These are phyloP conservation scores for Drosophila auraria DNA, from an alignment of 1,140 invertebrate species.

Conservation along the genomic window DNA sequence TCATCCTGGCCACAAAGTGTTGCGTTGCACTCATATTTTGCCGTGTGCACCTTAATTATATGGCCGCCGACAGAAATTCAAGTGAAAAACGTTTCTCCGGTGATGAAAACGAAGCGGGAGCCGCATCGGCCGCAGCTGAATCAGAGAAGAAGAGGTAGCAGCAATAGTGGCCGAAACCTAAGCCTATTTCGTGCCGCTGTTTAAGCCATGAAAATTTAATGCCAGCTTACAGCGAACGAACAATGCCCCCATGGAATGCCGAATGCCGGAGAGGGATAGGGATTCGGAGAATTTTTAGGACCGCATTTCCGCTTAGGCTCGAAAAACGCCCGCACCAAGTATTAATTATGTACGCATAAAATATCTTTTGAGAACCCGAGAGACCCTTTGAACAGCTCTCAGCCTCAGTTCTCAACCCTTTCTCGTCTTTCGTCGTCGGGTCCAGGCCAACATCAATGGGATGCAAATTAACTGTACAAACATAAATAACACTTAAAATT, in stretches of 20 bases:
- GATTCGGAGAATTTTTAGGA: slow-evolving; percentile 66
- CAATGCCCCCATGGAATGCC: slow-evolving; percentile 58
- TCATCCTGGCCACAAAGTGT: slow-evolving; percentile 50
- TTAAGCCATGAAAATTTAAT: slow-evolving; percentile 82
- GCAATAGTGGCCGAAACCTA: slow-evolving; percentile 55
- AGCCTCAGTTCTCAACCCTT: slow-evolving; percentile 27
- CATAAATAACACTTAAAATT: slow-evolving; percentile 83
- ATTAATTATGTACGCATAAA: slow-evolving; percentile 84
- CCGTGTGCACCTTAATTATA: slow-evolving; percentile 82
- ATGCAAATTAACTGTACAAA: slow-evolving; percentile 84
- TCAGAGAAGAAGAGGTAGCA: slow-evolving; percentile 22
- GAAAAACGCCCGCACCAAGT: slow-evolving; percentile 47
- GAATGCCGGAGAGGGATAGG: slow-evolving; percentile 15
- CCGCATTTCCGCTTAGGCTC: slow-evolving; percentile 70
- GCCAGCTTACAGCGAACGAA: slow-evolving; percentile 70
- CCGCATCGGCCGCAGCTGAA: slow-evolving; percentile 3
- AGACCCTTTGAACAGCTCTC: slow-evolving; percentile 62
- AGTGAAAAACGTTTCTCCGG: slow-evolving; percentile 67
- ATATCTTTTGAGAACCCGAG: slow-evolving; percentile 76
- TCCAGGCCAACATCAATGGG: slow-evolving; percentile 69
- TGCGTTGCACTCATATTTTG: slow-evolving; percentile 81
- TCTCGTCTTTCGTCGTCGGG: slow-evolving; percentile 41
- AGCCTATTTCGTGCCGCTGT: slow-evolving; percentile 80
- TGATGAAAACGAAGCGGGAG: slow-evolving; percentile 43
- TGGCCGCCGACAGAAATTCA: slow-evolving; percentile 80